phyloP scores from a whole-genome alignment of 2,797 vertebrate genomes.

The Crocodylus rhombifer region DNA sequence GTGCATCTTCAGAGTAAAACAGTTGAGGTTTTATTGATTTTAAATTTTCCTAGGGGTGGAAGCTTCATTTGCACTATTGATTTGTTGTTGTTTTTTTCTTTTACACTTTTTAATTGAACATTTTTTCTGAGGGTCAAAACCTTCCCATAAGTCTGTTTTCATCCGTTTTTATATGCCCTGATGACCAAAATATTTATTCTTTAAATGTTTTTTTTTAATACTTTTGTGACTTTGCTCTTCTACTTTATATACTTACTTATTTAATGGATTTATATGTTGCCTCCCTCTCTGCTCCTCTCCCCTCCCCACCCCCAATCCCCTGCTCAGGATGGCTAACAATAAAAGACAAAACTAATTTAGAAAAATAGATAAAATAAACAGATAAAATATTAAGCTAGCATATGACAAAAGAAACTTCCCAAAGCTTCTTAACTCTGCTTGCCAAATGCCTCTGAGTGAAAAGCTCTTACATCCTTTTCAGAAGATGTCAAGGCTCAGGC shows the following conservation, averaged over 20 bases:
- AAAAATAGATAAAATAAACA: no score
- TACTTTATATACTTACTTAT: background rate
- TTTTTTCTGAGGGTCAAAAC: background rate
- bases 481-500: no score
- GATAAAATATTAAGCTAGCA: no score
- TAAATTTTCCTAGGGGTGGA: slow-evolving; percentile 20
- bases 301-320: no score
- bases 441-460: no score
- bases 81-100: background rate
- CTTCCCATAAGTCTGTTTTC: background rate
- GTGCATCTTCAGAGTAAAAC: background rate
- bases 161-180: background rate
- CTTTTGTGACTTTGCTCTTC: fast-evolving
- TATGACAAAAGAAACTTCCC: no score
- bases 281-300: no score
- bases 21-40: slow-evolving; percentile 22
- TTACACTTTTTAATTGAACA: background rate
- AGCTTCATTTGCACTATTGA: slow-evolving; percentile 8
- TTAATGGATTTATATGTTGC: no score
- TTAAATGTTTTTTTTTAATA: background rate
- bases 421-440: no score
- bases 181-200: background rate
- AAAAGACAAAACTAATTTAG: no score
- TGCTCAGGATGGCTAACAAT: no score
- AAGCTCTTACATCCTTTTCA: no score